A percentile compares a stretch with the other conserved stretches of the same genome.
phyloP scores from a whole-genome alignment of 2,797 vertebrate species.

The Pangasius mekongensis region DNA sequence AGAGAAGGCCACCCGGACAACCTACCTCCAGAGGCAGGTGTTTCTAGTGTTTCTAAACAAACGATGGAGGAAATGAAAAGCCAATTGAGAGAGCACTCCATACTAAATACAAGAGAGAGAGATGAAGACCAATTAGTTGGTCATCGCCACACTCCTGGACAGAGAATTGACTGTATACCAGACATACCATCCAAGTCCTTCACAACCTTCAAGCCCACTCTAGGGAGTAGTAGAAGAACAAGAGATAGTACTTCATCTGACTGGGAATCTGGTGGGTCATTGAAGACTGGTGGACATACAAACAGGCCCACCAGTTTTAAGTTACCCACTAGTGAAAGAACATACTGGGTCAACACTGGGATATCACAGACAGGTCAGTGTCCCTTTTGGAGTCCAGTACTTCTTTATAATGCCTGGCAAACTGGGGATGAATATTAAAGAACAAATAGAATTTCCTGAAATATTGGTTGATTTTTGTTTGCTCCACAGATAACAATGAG shows the following conservation, averaged over 20 bases:
- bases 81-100: conserved; percentile 70
- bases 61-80: conserved; percentile 79
- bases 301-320: conserved; percentile 63
- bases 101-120: conserved; percentile 54
- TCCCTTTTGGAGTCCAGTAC: not conserved
- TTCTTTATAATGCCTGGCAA: not conserved
- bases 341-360: conserved; percentile 61
- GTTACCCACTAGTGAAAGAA: conserved; percentile 55
- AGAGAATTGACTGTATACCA: conserved; percentile 58
- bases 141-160: conserved; percentile 61
- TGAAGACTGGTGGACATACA: conserved; percentile 65
- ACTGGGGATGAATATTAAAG: not conserved
- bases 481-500: conserved; percentile 74
- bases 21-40: conserved; percentile 52
- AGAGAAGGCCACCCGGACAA: conserved; percentile 48
- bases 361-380: conserved; percentile 70
- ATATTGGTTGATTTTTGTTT: conserved; percentile 38
- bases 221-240: conserved; percentile 68
- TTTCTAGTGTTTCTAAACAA: conserved; percentile 64
- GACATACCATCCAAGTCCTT: conserved; percentile 65
- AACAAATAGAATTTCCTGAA: not conserved
- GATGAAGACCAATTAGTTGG: conserved; percentile 56
- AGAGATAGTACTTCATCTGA: conserved; percentile 60
- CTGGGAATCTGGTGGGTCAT: conserved; percentile 70
- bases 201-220: conserved; percentile 75